Conservation (phyloP, 2,797 vertebrate genomes). For the Sebastes cheni region DNA sequence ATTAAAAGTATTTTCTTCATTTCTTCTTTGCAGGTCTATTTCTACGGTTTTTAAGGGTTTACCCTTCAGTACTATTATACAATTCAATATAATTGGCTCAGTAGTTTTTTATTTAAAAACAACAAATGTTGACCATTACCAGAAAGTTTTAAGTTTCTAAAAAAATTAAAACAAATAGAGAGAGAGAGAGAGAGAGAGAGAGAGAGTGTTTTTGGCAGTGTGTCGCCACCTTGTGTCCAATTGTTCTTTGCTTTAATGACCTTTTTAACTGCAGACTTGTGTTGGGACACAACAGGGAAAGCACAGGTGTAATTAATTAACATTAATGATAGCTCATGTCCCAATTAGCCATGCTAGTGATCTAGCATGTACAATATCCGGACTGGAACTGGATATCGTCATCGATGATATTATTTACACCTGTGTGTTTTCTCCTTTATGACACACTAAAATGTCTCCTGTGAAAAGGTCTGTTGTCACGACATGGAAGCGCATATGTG, state of each 20-base stretch:
- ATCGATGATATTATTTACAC: background rate
- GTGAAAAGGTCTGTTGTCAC: background rate
- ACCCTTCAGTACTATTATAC: too few species aligned
- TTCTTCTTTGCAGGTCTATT: background rate
- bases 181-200: background rate
- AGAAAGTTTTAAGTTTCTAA: background rate
- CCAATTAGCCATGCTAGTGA: background rate
- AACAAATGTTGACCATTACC: background rate
- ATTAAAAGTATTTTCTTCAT: background rate
- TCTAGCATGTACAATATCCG: background rate
- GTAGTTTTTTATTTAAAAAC: background rate
- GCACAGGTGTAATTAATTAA: background rate
- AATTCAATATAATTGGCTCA: background rate
- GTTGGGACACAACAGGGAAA: too few species aligned
- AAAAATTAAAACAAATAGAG: background rate
- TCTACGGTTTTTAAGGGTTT: background rate
- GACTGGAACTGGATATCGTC: background rate
- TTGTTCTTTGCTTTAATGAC: background rate
- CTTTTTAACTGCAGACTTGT: background rate
- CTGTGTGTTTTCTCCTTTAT: background rate
- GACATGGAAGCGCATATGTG: background rate
- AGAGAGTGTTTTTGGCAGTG: background rate
- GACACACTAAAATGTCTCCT: background rate
- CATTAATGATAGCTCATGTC: background rate
- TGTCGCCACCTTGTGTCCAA: slow-evolving; percentile 43